Conservation (phyloP, 2,888 invertebrate species). For the Drosophila mercatorum region DNA sequence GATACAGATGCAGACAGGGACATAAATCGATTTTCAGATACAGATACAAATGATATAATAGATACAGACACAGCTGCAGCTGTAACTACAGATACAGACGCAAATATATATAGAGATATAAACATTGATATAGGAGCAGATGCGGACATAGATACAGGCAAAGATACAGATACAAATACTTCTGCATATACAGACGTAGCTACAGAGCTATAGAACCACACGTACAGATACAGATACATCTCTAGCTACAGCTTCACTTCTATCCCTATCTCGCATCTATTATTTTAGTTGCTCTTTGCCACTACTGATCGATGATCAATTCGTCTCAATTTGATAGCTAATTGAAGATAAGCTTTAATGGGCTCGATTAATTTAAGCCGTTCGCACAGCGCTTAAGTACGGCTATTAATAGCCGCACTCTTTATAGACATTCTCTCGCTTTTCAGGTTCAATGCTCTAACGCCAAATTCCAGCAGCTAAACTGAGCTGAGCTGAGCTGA, state of each 20-base stretch:
- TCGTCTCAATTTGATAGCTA: slow-evolving; percentile 27
- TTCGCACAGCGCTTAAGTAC: slow-evolving; percentile 17
- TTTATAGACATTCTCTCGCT: slow-evolving; percentile 29
- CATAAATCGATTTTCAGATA: not conserved
- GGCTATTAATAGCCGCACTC: slow-evolving; percentile 28
- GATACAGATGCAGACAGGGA: not conserved
- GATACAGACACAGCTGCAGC: not conserved
- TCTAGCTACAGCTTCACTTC: not conserved
- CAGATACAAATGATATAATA: not conserved
- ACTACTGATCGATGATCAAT: slow-evolving; percentile 40
- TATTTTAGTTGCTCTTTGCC: not conserved
- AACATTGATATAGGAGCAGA: too few relatives aligned
- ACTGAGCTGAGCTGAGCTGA: not conserved
- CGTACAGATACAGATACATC: not conserved
- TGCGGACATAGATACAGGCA: not conserved
- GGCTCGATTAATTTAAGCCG: slow-evolving; percentile 37
- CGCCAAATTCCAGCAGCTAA: slow-evolving; percentile 25
- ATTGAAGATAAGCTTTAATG: slow-evolving; percentile 36
- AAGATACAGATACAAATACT: not conserved
- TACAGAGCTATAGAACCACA: not conserved
- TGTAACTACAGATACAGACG: not conserved
- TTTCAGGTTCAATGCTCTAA: slow-evolving; percentile 63
- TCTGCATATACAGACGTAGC: not conserved
- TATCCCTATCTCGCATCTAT: not conserved
- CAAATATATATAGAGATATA: not conserved